A percentile compares a stretch with the other conserved stretches of the same genome.
phyloP scores from a whole-genome alignment of 2,113 vertebrate species.

The Xenopus borealis region DNA sequence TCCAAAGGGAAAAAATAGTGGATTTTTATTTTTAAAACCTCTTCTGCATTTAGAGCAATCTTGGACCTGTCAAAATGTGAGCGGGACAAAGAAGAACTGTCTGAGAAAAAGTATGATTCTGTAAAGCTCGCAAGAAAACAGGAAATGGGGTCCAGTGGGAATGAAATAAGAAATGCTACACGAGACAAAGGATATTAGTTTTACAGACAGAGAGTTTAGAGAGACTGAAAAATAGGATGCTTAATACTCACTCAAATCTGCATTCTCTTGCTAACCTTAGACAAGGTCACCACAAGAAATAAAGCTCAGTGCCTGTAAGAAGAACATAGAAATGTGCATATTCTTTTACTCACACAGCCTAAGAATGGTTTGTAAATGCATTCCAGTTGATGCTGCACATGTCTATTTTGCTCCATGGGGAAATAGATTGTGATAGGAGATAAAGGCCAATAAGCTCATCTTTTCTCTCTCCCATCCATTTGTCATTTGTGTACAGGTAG shows the following conservation, averaged over 20 bases:
- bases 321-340: no score
- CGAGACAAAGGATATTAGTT: slow-evolving; percentile 41
- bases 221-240: slow-evolving; percentile 33
- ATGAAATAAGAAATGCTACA: slow-evolving; percentile 46
- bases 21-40: neutral
- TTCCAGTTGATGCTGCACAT: no score
- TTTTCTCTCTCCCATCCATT: no score
- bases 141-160: slow-evolving; percentile 44
- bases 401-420: no score
- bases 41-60: slow-evolving; percentile 4
- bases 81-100: slow-evolving; percentile 21
- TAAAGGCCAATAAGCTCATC: no score
- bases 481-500: no score
- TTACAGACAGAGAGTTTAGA: slow-evolving; percentile 40
- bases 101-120: slow-evolving; percentile 18
- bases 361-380: no score
- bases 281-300: slow-evolving; percentile 28
- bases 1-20: neutral
- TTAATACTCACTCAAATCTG: slow-evolving; percentile 20
- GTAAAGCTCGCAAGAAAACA: slow-evolving; percentile 43
- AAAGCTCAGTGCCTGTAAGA: no score
- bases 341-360: no score
- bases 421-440: no score
- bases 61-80: slow-evolving; percentile 30
- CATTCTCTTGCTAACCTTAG: slow-evolving; percentile 20